A percentile compares a stretch with the other conserved stretches of the same genome.
These are phyloP conservation scores for Pachliopta kotzebuea DNA, from an alignment of 2,888 invertebrate genomes.

Conservation along the genomic window DNA sequence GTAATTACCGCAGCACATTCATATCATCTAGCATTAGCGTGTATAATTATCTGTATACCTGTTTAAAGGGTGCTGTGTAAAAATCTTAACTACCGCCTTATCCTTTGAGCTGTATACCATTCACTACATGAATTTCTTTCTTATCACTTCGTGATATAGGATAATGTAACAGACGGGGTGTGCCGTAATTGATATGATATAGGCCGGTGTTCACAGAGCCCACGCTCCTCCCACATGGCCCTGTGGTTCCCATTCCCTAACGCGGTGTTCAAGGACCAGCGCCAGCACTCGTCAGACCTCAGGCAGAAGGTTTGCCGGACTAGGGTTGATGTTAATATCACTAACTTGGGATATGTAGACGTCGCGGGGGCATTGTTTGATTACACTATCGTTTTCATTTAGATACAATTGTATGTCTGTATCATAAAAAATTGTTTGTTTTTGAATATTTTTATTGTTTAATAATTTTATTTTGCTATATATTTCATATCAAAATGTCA, in stretches of 20 bases:
- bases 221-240: conserved; percentile 78
- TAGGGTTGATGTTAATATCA: conserved; percentile 30
- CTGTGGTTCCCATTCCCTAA: conserved; percentile 82
- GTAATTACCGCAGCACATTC: too few species aligned
- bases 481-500: conserved; percentile 14
- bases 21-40: too few species aligned
- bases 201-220: conserved; percentile 73
- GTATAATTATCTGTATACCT: too few species aligned
- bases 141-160: neutral
- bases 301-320: conserved; percentile 71
- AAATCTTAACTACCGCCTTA: too few species aligned
- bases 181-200: conserved; percentile 34
- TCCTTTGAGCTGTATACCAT: too few species aligned
- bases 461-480: conserved; percentile 2
- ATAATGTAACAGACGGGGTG: neutral
- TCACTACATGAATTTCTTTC: neutral
- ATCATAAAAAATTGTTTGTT: too few species aligned
- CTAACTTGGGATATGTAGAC: conserved; percentile 28
- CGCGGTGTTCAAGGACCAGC: conserved; percentile 79
- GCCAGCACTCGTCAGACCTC: conserved; percentile 71
- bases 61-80: too few species aligned
- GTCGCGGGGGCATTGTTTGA: conserved; percentile 28
- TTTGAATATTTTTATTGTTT: neutral
- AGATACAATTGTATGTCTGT: too few species aligned
- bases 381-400: neutral